Conservation (phyloP, 2,113 vertebrate genomes). For the Hystrix brachyura region DNA sequence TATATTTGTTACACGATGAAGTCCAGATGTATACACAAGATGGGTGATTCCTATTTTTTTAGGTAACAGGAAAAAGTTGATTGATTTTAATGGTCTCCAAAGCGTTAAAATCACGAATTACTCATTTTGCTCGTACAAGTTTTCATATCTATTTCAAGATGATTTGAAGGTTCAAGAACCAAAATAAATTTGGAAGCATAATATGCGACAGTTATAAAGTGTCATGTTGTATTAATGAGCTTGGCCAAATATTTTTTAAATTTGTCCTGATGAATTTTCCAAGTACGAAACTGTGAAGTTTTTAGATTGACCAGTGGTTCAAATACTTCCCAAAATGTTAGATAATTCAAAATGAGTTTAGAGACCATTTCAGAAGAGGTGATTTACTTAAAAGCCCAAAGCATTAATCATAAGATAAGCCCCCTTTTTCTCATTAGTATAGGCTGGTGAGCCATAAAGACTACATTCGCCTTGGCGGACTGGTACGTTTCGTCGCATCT, state of each 20-base stretch:
- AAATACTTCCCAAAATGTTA: slow-evolving; percentile 67
- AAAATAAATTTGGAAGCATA: slow-evolving; percentile 69
- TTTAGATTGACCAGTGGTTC: slow-evolving; percentile 63
- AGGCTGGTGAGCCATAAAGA: too few relatives aligned
- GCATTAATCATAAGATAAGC: slow-evolving; percentile 48
- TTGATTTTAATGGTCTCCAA: slow-evolving; percentile 69
- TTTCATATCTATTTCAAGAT: slow-evolving; percentile 79
- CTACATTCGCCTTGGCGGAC: too few relatives aligned
- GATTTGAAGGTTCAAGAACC: slow-evolving; percentile 77
- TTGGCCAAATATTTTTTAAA: slow-evolving; percentile 70
- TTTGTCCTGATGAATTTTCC: slow-evolving; percentile 63
- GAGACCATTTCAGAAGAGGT: slow-evolving; percentile 71
- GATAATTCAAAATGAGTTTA: slow-evolving; percentile 65
- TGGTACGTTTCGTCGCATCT: too few relatives aligned
- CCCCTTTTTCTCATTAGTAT: too few relatives aligned
- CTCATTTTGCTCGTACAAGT: slow-evolving; percentile 69
- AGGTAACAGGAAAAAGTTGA: slow-evolving; percentile 68
- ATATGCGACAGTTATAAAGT: slow-evolving; percentile 55
- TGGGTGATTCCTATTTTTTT: slow-evolving; percentile 70
- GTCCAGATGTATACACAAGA: slow-evolving; percentile 67
- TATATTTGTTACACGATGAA: slow-evolving; percentile 79
- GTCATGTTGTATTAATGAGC: slow-evolving; percentile 71
- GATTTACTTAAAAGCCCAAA: slow-evolving; percentile 75
- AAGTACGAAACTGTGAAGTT: slow-evolving; percentile 67
- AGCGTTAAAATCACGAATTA: slow-evolving; percentile 76